Evolutionary conservation across 2,797 vertebrate genomes (phyloP).

Genomic region (Harpagifer antarcticus): DNA sequence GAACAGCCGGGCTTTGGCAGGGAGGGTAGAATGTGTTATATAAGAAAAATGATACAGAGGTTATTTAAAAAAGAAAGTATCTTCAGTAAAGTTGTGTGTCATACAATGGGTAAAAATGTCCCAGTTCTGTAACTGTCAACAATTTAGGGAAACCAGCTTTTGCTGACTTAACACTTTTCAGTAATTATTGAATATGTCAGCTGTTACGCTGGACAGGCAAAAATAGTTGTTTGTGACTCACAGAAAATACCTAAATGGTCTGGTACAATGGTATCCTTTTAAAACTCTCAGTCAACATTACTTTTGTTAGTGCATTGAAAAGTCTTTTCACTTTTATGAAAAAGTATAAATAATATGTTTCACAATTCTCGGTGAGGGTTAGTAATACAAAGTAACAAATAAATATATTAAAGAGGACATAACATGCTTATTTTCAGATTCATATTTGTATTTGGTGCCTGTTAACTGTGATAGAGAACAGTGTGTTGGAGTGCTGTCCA

Average conservation of each 20-base stretch:
- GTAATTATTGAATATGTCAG: background rate
- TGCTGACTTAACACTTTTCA: constrained; percentile 9
- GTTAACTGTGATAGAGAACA: too few species aligned
- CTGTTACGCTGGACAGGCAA: background rate
- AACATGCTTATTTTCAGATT: too few species aligned
- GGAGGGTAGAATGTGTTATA: background rate
- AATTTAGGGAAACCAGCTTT: constrained; percentile 2
- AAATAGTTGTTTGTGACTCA: background rate
- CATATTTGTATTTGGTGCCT: too few species aligned
- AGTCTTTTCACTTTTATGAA: background rate
- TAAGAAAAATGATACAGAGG: constrained; percentile 12
- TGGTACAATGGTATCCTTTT: background rate
- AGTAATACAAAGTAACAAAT: too few species aligned
- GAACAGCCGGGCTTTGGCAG: background rate
- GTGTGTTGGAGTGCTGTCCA: too few species aligned
- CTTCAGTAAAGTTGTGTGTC: background rate
- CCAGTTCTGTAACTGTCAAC: constrained; percentile 5
- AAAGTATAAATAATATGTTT: too few species aligned
- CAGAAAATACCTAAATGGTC: background rate
- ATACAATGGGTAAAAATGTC: background rate
- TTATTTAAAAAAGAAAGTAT: constrained; percentile 1
- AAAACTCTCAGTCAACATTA: background rate
- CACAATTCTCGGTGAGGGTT: too few species aligned
- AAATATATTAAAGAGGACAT: too few species aligned
- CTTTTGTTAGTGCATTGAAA: background rate